Evolutionary conservation across 2,888 invertebrate species (phyloP).

Genomic region (Nymphalis urticae): DNA sequence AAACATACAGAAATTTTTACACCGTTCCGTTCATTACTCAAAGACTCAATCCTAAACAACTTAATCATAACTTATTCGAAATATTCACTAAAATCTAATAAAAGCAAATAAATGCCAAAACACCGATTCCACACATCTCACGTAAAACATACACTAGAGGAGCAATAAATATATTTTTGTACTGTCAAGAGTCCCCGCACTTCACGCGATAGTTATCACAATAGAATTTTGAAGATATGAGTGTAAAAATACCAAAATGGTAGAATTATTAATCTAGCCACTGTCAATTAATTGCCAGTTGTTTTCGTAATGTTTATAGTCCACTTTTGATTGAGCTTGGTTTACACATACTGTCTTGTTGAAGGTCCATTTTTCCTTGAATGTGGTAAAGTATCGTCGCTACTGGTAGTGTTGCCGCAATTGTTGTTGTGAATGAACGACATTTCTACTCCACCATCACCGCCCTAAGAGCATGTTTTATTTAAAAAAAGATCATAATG

Average conservation of each 20-base stretch:
- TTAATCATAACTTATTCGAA: conserved; percentile 15
- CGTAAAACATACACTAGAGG: conserved; percentile 24
- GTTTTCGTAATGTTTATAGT: conserved; percentile 12
- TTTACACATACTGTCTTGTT: conserved; percentile 67
- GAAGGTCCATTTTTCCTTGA: conserved; percentile 70
- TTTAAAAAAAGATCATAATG: neutral
- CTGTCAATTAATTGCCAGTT: conserved; percentile 20
- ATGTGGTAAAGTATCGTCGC: conserved; percentile 67
- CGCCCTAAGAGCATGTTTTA: conserved; percentile 55
- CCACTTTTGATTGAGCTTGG: conserved; percentile 5
- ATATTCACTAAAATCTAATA: conserved; percentile 20
- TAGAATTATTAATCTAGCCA: neutral
- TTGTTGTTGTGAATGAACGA: conserved; percentile 87
- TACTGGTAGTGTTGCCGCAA: conserved; percentile 62
- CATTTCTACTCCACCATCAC: conserved; percentile 83
- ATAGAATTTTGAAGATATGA: conserved; percentile 40
- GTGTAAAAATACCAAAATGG: conserved; percentile 42
- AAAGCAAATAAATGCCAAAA: conserved; percentile 37
- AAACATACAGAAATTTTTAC: neutral
- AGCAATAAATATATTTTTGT: conserved; percentile 58
- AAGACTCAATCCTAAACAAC: conserved; percentile 7
- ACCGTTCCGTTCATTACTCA: neutral
- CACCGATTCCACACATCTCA: conserved; percentile 26
- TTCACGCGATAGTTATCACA: conserved; percentile 62
- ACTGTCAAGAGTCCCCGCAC: conserved; percentile 60